These are phyloP conservation scores for Cirrhinus mrigala DNA, from an alignment of 2,797 vertebrate species.

Conservation along the genomic window DNA sequence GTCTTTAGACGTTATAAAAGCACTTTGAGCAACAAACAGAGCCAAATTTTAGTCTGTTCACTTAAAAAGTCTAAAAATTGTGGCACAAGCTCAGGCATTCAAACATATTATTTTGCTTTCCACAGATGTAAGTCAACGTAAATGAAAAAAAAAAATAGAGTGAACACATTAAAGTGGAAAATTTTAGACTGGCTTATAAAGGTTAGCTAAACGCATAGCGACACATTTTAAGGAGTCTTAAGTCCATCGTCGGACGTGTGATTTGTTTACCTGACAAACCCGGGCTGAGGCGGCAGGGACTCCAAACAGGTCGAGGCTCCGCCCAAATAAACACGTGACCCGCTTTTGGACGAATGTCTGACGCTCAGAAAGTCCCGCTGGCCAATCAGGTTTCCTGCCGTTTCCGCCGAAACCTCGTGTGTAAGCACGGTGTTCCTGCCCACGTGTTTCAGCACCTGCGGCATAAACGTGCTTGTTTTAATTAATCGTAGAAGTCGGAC, in stretches of 20 bases:
- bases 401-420: conserved; percentile 79
- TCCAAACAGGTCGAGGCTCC: conserved; percentile 76
- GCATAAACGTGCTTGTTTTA: background rate
- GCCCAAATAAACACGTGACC: conserved; percentile 75
- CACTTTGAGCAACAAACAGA: no score
- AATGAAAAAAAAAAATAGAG: no score
- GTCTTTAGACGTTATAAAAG: no score
- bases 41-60: no score
- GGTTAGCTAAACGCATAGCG: background rate
- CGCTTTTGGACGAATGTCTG: conserved; percentile 74
- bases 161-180: no score
- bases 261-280: conserved; percentile 76
- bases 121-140: background rate
- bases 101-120: background rate
- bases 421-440: conserved; percentile 80
- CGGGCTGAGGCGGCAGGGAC: conserved; percentile 75
- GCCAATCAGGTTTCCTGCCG: conserved; percentile 79
- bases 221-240: background rate
- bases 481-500: background rate
- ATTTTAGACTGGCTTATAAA: no score
- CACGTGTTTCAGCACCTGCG: conserved; percentile 78
- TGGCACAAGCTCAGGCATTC: no score
- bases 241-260: no score
- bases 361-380: conserved; percentile 85
- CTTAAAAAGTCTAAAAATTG: no score